phyloP scores from a whole-genome alignment of 1,140 invertebrate species.

The Penaeus japonicus region DNA sequence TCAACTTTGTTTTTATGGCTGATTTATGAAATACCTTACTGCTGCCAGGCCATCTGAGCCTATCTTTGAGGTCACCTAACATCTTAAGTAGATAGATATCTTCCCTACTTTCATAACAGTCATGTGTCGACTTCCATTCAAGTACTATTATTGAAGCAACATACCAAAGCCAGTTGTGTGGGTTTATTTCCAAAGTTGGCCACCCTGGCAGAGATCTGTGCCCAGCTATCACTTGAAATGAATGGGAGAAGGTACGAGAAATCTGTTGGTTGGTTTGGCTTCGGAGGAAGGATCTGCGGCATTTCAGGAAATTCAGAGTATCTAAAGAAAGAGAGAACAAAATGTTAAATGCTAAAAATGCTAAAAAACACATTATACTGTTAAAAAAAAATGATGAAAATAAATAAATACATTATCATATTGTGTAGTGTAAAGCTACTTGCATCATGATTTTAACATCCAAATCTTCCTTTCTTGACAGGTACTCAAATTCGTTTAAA shows the following conservation, averaged over 20 bases:
- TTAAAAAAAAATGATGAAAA: background rate
- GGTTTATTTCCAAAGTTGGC: conserved; percentile 48
- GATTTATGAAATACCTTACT: no score
- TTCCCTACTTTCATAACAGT: no score
- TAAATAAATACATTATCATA: background rate
- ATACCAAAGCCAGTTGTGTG: conserved; percentile 30
- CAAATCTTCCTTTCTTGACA: no score
- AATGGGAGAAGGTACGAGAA: conserved; percentile 36
- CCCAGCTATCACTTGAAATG: conserved; percentile 31
- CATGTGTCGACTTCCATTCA: background rate
- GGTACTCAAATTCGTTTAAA: background rate
- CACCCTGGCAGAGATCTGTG: conserved; percentile 42
- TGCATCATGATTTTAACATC: no score
- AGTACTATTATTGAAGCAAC: background rate
- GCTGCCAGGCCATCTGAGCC: no score
- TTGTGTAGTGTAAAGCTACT: background rate
- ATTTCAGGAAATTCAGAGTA: conserved; percentile 18
- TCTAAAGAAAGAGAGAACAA: background rate
- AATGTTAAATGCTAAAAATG: background rate
- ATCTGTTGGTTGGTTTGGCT: conserved; percentile 16
- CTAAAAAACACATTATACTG: background rate
- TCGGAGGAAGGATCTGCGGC: background rate
- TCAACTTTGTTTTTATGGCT: no score
- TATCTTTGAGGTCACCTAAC: no score
- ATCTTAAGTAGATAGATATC: no score